phyloP scores from a whole-genome alignment of 30 jellyfish, hydroid and myxozoan genomes.

The Catostylus mosaicus region DNA sequence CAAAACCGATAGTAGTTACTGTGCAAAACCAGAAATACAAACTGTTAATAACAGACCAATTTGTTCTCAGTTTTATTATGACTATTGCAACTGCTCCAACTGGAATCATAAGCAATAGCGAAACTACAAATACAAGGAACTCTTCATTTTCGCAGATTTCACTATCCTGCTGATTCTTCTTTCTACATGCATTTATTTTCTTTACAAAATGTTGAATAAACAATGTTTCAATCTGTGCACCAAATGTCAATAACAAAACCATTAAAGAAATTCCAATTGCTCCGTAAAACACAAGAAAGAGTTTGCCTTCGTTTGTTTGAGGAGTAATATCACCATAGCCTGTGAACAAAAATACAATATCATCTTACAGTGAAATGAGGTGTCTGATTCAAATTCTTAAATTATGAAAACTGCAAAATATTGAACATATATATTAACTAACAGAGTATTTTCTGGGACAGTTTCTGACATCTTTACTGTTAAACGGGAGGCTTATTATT shows the following conservation, averaged over 20 bases:
- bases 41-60: conserved; percentile 3
- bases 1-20: conserved; percentile 4
- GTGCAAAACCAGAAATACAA: conserved; percentile 12
- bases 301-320: neutral
- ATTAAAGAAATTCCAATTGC: neutral
- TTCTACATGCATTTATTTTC: neutral
- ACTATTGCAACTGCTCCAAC: neutral
- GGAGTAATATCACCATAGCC: conserved; percentile 10
- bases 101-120: neutral
- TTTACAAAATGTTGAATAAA: neutral
- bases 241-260: neutral
- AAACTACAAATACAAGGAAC: neutral
- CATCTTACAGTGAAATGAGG: neutral
- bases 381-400: neutral
- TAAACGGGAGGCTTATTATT: no score
- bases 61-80: neutral
- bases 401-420: no score
- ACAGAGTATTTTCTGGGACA: no score
- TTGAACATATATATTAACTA: no score
- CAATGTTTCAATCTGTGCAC: neutral
- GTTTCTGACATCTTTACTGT: no score
- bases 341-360: neutral
- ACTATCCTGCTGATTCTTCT: neutral
- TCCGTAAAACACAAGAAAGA: neutral
- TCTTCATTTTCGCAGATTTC: neutral